These are phyloP conservation scores for Chymomyza fuscimana DNA, from an alignment of 2,888 invertebrate species.

Conservation along the genomic window DNA sequence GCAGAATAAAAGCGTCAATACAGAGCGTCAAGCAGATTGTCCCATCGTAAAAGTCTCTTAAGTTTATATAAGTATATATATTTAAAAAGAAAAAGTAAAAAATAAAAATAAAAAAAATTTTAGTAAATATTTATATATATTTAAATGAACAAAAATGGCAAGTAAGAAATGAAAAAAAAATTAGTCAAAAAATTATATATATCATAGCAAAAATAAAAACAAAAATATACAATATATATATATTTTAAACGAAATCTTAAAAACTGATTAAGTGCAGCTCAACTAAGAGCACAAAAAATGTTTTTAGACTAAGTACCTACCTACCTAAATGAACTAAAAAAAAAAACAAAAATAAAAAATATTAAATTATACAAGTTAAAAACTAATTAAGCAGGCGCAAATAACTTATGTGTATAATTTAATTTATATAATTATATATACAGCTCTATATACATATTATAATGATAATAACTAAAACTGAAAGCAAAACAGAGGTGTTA, in stretches of 20 bases:
- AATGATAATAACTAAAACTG: slow-evolving; percentile 24
- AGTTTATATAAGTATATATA: slow-evolving; percentile 56
- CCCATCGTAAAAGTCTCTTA: slow-evolving; percentile 68
- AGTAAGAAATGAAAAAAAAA: slow-evolving; percentile 42
- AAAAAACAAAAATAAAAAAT: slow-evolving; percentile 26
- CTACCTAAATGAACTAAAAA: slow-evolving; percentile 63
- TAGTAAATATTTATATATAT: slow-evolving; percentile 31
- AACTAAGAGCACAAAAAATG: slow-evolving; percentile 45
- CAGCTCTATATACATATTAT: slow-evolving; percentile 22
- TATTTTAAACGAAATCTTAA: slow-evolving; percentile 50
- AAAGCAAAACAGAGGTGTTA: too few relatives aligned
- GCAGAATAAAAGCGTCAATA: slow-evolving; percentile 24
- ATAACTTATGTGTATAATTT: slow-evolving; percentile 39
- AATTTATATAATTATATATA: slow-evolving; percentile 24
- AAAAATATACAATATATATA: slow-evolving; percentile 35
- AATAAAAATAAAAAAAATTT: background rate
- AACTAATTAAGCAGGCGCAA: slow-evolving; percentile 18
- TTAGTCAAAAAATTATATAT: slow-evolving; percentile 48
- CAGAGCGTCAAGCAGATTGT: slow-evolving; percentile 51
- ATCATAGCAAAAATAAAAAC: slow-evolving; percentile 58
- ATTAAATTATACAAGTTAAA: slow-evolving; percentile 23
- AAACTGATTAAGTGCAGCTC: slow-evolving; percentile 64
- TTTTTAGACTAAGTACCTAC: slow-evolving; percentile 72
- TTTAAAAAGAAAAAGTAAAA: slow-evolving; percentile 21
- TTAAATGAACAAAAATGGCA: slow-evolving; percentile 24